A percentile compares a stretch with the other conserved stretches of the same genome.
Evolutionary conservation across 2,797 vertebrate genomes (phyloP).

Genomic region (Typhlichthys eigenmanni): DNA sequence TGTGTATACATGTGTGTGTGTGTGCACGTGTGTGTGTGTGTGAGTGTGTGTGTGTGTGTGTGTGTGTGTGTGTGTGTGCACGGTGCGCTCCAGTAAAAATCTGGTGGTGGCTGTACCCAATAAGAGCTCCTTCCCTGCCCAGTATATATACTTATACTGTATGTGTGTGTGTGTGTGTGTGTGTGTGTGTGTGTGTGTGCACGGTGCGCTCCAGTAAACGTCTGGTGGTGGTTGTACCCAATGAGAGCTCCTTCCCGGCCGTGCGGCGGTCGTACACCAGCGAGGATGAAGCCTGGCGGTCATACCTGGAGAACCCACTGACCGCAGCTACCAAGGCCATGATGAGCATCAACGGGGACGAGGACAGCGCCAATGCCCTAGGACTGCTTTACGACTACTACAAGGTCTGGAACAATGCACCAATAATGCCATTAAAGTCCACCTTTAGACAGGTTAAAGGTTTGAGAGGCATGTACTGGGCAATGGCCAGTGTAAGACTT

Average conservation of each 20-base stretch:
- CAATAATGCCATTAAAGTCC: background rate
- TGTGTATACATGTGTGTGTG: background rate
- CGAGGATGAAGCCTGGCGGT: slow-evolving; percentile 97
- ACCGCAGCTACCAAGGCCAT: slow-evolving; percentile 98
- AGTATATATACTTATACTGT: background rate
- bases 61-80: slow-evolving; percentile 4
- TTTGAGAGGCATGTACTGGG: too few relatives aligned
- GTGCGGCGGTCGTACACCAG: slow-evolving; percentile 90
- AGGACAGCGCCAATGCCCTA: slow-evolving; percentile 95
- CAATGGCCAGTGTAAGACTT: too few relatives aligned
- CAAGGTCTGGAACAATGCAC: slow-evolving; percentile 79
- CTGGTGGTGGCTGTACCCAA: slow-evolving; percentile 94
- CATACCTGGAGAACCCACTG: slow-evolving; percentile 96
- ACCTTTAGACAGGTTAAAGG: background rate
- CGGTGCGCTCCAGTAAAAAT: slow-evolving; percentile 83
- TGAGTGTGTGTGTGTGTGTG: background rate
- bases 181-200: slow-evolving; percentile 4
- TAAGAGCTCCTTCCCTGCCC: slow-evolving; percentile 85
- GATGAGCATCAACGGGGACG: slow-evolving; percentile 99
- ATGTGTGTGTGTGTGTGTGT: slow-evolving; percentile 1
- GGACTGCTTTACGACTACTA: slow-evolving; percentile 98
- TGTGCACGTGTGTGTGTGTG: background rate
- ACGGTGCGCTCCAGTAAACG: slow-evolving; percentile 83
- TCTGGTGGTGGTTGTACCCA: slow-evolving; percentile 93
- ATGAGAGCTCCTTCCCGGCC: slow-evolving; percentile 86